Conservation (phyloP, 2,797 vertebrate species). For the Morelia viridis region DNA sequence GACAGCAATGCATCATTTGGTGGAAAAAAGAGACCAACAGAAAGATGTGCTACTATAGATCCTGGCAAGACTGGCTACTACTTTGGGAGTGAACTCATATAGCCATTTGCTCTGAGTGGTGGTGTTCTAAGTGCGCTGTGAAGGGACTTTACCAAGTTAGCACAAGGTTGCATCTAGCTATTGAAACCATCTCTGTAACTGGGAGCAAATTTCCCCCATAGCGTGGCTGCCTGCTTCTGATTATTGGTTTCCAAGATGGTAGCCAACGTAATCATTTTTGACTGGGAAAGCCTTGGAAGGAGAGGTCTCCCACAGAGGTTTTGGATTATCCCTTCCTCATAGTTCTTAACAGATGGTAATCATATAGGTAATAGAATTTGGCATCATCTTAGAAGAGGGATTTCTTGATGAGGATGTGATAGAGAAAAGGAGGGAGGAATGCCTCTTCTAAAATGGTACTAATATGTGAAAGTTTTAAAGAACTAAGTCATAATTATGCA, state of each 20-base stretch:
- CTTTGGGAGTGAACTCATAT: background rate
- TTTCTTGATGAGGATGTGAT: background rate
- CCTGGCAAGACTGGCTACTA: background rate
- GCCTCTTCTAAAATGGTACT: background rate
- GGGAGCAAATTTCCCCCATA: background rate
- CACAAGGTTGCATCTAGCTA: background rate
- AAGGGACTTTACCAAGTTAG: background rate
- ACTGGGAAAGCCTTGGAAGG: background rate
- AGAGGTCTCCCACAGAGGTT: background rate
- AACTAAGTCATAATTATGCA: background rate
- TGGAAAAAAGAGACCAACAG: background rate
- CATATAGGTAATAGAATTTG: background rate
- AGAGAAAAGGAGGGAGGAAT: background rate
- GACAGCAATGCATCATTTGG: background rate
- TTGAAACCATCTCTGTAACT: background rate
- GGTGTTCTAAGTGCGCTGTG: background rate
- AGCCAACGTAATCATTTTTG: background rate
- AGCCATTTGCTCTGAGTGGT: background rate
- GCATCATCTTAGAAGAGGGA: background rate
- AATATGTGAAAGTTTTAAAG: background rate
- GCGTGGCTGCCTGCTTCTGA: background rate
- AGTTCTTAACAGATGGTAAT: background rate
- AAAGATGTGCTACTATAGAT: background rate
- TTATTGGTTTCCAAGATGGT: background rate
- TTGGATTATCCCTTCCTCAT: background rate